A percentile compares a stretch with the other conserved stretches of the same genome.
Conservation (phyloP, 1,140 invertebrate genomes). For the Agrypnia vestita region DNA sequence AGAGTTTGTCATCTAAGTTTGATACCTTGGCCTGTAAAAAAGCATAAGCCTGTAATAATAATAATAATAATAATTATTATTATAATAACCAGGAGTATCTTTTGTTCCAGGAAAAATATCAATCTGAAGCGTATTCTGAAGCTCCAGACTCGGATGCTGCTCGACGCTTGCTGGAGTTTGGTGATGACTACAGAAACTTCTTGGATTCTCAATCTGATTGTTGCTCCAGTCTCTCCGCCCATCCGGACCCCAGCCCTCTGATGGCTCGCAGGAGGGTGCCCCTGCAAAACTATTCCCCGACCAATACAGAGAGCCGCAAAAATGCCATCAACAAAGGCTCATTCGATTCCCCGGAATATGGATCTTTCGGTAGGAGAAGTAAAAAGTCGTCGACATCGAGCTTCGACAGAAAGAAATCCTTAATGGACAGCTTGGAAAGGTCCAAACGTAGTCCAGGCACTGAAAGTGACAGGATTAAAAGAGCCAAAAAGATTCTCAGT, state of each 20-base stretch:
- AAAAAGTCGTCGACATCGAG: slow-evolving; percentile 70
- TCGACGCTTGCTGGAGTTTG: slow-evolving; percentile 86
- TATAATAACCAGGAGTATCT: no score
- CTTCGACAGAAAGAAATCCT: slow-evolving; percentile 70
- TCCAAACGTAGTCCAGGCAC: slow-evolving; percentile 62
- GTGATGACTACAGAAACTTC: slow-evolving; percentile 92
- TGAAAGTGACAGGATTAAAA: slow-evolving; percentile 55
- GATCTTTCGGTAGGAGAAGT: slow-evolving; percentile 68
- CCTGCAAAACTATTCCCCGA: slow-evolving; percentile 65
- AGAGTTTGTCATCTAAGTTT: no score
- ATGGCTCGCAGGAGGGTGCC: slow-evolving; percentile 62
- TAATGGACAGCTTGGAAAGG: slow-evolving; percentile 70
- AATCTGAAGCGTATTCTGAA: slow-evolving; percentile 93
- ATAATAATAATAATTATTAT: no score
- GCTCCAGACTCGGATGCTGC: slow-evolving; percentile 90
- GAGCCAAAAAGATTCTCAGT: slow-evolving; percentile 52
- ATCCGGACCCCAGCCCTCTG: slow-evolving; percentile 76
- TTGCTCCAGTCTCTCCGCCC: slow-evolving; percentile 83
- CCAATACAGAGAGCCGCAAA: slow-evolving; percentile 31
- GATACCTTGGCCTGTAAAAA: no score
- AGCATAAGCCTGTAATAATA: no score
- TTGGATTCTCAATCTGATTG: slow-evolving; percentile 90
- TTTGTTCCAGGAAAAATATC: slow-evolving; percentile 86
- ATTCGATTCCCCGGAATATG: slow-evolving; percentile 59
- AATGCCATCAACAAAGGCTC: slow-evolving; percentile 33